Evolutionary conservation across 2,888 invertebrate genomes (phyloP).

Genomic region (Coleophora flavipennella): DNA sequence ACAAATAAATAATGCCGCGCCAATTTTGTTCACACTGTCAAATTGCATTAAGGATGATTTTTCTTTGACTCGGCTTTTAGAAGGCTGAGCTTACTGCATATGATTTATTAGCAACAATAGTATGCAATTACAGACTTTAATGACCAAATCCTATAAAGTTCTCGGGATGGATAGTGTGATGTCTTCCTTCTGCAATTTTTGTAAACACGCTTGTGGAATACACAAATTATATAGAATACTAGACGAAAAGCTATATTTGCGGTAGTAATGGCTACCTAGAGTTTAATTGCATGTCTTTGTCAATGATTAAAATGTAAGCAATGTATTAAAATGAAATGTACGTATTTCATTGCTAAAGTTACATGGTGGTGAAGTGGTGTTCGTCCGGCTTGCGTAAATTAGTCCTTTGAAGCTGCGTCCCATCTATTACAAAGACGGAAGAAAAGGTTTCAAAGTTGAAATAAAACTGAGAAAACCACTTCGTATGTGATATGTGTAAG

Average conservation of each 20-base stretch:
- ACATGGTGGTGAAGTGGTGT: neutral
- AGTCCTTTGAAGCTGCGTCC: conserved; percentile 45
- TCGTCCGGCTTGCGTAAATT: conserved; percentile 47
- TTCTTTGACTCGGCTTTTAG: conserved; percentile 28
- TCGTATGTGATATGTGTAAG: conserved; percentile 5
- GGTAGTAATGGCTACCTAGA: conserved; percentile 74
- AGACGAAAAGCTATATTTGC: conserved; percentile 65
- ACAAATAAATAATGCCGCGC: conserved; percentile 31
- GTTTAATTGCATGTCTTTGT: conserved; percentile 61
- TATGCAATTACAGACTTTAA: conserved; percentile 48
- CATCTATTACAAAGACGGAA: conserved; percentile 25
- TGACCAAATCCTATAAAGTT: conserved; percentile 30
- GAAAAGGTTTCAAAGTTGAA: conserved; percentile 22
- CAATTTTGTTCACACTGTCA: conserved; percentile 44
- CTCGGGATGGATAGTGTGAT: conserved; percentile 35
- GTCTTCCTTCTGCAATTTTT: conserved; percentile 68
- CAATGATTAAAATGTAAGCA: conserved; percentile 10
- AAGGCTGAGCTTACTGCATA: conserved; percentile 22
- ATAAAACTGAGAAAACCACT: conserved; percentile 1
- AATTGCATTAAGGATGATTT: conserved; percentile 41
- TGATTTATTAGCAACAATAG: conserved; percentile 21
- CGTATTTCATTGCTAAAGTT: no score
- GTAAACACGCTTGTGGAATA: conserved; percentile 74
- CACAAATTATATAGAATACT: conserved; percentile 62
- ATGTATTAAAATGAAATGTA: no score